phyloP scores from a whole-genome alignment of 2,888 invertebrate species.

The Nemotelus pantherinus region DNA sequence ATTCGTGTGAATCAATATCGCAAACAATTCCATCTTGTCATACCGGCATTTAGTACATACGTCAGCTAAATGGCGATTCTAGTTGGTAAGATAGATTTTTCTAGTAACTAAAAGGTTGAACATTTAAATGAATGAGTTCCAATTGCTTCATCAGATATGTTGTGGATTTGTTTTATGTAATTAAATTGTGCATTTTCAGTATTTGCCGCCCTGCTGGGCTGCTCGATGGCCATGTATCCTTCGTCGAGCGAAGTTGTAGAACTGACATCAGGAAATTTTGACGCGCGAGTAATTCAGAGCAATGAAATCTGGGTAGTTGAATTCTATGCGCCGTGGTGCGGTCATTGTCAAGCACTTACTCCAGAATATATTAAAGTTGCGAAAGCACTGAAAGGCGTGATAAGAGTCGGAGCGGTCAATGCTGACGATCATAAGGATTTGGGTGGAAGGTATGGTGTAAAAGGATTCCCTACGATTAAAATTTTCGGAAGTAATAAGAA shows the following conservation, averaged over 20 bases:
- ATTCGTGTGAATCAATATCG: not conserved
- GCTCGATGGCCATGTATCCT: conserved; percentile 69
- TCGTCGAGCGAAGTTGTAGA: conserved; percentile 82
- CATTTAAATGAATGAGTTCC: not conserved
- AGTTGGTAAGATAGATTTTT: conserved; percentile 12
- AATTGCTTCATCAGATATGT: not conserved
- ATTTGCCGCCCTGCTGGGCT: conserved; percentile 33
- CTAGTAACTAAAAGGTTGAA: not conserved
- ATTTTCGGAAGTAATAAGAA: conserved; percentile 88
- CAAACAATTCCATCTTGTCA: not conserved
- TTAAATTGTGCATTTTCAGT: not conserved
- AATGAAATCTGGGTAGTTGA: conserved; percentile 95
- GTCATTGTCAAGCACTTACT: conserved; percentile 87
- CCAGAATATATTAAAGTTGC: conserved; percentile 96
- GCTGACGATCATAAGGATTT: conserved; percentile 88
- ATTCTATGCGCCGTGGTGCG: conserved; percentile 90
- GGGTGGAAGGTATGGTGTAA: conserved; percentile 81
- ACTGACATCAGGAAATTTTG: conserved; percentile 88
- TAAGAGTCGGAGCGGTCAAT: conserved; percentile 94
- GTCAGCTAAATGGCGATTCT: conserved; percentile 39
- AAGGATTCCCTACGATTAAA: conserved; percentile 96
- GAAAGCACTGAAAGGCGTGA: conserved; percentile 90
- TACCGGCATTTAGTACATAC: conserved; percentile 24
- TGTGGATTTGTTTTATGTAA: not conserved
- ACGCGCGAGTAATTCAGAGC: conserved; percentile 81